A percentile compares a stretch with the other conserved stretches of the same genome.
Conservation (phyloP, 2,888 invertebrate genomes). For the Drosophila quasianomalipes region DNA sequence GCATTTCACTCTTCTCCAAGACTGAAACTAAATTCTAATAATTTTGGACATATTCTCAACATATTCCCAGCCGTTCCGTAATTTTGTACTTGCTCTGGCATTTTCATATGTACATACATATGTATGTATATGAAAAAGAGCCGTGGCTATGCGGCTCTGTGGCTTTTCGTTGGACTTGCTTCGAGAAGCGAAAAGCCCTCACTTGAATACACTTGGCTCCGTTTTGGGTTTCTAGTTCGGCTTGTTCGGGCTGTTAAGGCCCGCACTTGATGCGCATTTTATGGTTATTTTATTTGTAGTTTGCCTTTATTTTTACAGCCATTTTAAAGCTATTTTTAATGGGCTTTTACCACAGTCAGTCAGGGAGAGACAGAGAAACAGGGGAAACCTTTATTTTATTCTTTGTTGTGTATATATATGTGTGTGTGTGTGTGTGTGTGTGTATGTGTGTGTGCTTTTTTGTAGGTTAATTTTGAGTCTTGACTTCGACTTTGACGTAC, state of each 20-base stretch:
- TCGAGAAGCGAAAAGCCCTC: neutral
- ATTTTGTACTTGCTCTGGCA: neutral
- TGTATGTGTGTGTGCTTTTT: slow-evolving; percentile 15
- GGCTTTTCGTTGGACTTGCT: neutral
- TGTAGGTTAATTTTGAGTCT: slow-evolving; percentile 49
- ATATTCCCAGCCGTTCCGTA: neutral
- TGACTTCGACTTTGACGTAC: slow-evolving; percentile 63
- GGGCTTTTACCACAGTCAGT: slow-evolving; percentile 62
- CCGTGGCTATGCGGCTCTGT: neutral
- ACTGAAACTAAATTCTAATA: neutral
- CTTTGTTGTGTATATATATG: slow-evolving; percentile 3
- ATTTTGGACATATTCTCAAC: neutral
- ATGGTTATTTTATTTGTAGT: slow-evolving; percentile 77
- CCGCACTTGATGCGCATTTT: slow-evolving; percentile 78
- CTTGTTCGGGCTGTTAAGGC: slow-evolving; percentile 39
- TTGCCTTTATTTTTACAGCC: slow-evolving; percentile 74
- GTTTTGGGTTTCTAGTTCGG: neutral
- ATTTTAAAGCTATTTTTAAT: slow-evolving; percentile 78
- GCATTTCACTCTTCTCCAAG: neutral
- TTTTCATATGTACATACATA: neutral
- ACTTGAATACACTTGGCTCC: slow-evolving; percentile 2
- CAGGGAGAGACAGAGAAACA: slow-evolving; percentile 9
- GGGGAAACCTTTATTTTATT: slow-evolving; percentile 37
- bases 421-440: neutral
- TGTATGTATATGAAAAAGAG: no score